phyloP scores from a whole-genome alignment of 2,113 vertebrate species.

The Notiomystis cincta region DNA sequence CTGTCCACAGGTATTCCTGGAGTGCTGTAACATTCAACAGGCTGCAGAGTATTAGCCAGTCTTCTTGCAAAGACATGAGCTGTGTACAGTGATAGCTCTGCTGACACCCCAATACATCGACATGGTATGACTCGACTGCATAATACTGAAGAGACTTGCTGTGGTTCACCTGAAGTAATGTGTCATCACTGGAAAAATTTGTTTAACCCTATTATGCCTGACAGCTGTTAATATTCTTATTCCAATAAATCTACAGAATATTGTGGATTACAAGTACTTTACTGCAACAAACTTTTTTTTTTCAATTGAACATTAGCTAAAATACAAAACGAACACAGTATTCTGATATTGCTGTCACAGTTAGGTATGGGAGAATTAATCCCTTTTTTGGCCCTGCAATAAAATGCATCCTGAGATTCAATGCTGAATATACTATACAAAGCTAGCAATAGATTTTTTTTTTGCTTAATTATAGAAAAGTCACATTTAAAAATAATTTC shows the following conservation, averaged over 20 bases:
- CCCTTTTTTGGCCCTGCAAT: conserved; percentile 75
- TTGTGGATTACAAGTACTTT: background rate
- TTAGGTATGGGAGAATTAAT: conserved; percentile 44
- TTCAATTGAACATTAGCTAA: background rate
- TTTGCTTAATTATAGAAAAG: conserved; percentile 59
- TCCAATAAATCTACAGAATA: background rate
- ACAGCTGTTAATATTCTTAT: conserved; percentile 52
- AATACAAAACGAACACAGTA: conserved; percentile 25
- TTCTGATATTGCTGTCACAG: conserved; percentile 61
- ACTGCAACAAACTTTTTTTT: background rate
- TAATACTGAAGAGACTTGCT: background rate
- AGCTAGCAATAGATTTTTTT: conserved; percentile 51
- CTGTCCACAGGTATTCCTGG: background rate
- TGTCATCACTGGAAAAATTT: background rate
- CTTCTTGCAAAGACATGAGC: background rate
- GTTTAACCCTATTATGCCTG: background rate
- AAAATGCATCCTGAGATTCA: conserved; percentile 77
- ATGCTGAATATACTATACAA: conserved; percentile 67
- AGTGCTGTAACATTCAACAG: background rate
- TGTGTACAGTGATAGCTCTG: background rate
- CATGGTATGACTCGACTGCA: background rate
- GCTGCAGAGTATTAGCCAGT: background rate
- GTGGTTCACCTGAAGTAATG: conserved; percentile 5
- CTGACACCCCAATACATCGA: rapidly evolving
- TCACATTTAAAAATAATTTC: conserved; percentile 65